Percentiles rank a stretch among this genome's conserved stretches.
Evolutionary conservation across 2,113 vertebrate genomes (phyloP).

Genomic region (Amazona guildingii): DNA sequence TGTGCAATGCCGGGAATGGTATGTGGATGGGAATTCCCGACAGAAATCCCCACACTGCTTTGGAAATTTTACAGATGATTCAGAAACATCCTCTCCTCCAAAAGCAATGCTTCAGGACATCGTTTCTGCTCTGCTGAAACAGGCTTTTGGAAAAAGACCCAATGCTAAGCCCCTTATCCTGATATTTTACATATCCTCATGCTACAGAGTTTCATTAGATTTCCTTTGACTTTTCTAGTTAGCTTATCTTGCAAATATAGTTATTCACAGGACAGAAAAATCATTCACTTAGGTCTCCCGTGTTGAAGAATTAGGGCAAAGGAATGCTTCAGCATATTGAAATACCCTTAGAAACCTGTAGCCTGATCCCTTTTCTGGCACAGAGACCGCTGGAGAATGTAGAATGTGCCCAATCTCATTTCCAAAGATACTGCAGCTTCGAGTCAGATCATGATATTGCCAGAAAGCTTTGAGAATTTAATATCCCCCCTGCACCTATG

Average conservation of each 20-base stretch:
- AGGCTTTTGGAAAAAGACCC: neutral
- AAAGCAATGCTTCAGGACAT: neutral
- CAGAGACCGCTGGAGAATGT: neutral
- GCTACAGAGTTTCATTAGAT: neutral
- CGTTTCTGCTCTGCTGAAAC: neutral
- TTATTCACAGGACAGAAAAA: neutral
- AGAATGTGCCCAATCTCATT: neutral
- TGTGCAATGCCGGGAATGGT: neutral
- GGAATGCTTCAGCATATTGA: constrained; percentile 21
- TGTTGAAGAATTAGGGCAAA: neutral
- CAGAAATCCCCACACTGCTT: constrained; percentile 20
- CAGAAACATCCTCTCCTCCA: neutral
- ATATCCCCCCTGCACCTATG: constrained; percentile 39
- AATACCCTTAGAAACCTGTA: constrained; percentile 16
- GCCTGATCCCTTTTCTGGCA: constrained; percentile 35
- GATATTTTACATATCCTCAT: neutral
- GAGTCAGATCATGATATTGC: neutral
- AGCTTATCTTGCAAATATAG: neutral
- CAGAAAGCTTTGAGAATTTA: constrained; percentile 37
- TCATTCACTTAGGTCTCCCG: neutral
- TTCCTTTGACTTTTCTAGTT: neutral
- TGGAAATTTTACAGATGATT: constrained; percentile 17
- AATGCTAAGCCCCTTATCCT: neutral
- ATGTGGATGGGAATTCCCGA: constrained; percentile 33
- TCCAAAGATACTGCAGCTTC: neutral